phyloP scores from a whole-genome alignment of 2,113 vertebrate genomes.

The Osmerus eperlanus region DNA sequence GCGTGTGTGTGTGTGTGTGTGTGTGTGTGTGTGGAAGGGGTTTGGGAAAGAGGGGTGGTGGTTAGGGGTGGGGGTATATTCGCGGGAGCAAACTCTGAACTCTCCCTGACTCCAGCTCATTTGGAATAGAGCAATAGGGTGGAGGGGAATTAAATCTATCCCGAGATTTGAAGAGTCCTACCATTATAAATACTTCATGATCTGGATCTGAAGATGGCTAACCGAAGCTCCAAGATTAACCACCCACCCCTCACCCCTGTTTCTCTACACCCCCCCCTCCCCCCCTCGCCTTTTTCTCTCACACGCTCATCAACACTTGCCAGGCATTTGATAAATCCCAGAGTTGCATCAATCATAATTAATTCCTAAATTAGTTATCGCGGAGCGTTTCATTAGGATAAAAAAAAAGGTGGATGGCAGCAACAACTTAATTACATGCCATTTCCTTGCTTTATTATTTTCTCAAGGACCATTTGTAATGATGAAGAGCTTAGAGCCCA shows the following conservation, averaged over 20 bases:
- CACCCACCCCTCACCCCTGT: background rate
- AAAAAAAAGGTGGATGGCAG: slow-evolving; percentile 8
- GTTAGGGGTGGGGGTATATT: background rate
- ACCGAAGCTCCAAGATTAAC: slow-evolving; percentile 12
- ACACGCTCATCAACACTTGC: slow-evolving; percentile 15
- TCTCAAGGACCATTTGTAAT: slow-evolving; percentile 37
- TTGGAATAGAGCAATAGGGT: slow-evolving; percentile 24
- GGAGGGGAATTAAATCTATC: slow-evolving; percentile 36
- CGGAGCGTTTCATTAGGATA: slow-evolving; percentile 45
- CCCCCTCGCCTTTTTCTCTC: background rate
- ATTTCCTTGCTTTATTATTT: slow-evolving; percentile 46
- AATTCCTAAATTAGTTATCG: slow-evolving; percentile 44
- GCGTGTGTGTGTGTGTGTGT: no score
- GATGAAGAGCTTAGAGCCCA: slow-evolving; percentile 43
- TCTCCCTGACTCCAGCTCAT: slow-evolving; percentile 44
- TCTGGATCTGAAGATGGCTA: slow-evolving; percentile 27
- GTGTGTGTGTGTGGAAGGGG: no score
- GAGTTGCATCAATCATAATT: slow-evolving; percentile 37
- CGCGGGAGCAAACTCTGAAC: slow-evolving; percentile 49
- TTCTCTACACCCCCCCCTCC: background rate
- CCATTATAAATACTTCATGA: slow-evolving; percentile 57
- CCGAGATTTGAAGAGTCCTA: slow-evolving; percentile 29
- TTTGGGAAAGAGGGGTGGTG: no score
- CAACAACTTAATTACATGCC: slow-evolving; percentile 36
- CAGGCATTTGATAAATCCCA: slow-evolving; percentile 24